Evolutionary conservation across 2,797 vertebrate species (phyloP).

Genomic region (Melanotaenia pygmaea): DNA sequence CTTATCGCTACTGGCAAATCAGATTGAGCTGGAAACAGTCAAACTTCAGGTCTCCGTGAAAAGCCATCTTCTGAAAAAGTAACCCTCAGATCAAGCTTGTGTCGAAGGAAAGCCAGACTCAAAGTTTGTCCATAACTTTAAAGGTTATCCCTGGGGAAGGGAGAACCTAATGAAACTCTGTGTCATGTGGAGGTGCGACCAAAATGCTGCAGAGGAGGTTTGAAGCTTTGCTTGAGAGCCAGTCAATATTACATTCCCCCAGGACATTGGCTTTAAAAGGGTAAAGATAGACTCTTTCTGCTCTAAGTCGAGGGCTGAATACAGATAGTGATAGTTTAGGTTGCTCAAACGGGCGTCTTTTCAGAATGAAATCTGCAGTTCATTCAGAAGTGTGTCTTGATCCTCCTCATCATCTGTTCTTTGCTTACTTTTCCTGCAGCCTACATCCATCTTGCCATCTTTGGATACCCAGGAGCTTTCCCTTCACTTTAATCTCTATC

Average conservation of each 20-base stretch:
- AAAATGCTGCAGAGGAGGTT: constrained; percentile 45
- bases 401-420: constrained; percentile 30
- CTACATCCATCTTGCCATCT: constrained; percentile 50
- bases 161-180: constrained; percentile 56
- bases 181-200: constrained; percentile 29
- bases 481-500: constrained; percentile 67
- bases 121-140: constrained; percentile 58
- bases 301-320: constrained; percentile 49
- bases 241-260: constrained; percentile 61
- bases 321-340: constrained; percentile 46
- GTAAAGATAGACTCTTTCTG: constrained; percentile 54
- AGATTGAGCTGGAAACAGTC: constrained; percentile 47
- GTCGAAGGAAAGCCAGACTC: constrained; percentile 17
- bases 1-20: constrained; percentile 43
- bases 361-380: constrained; percentile 41
- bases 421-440: constrained; percentile 48
- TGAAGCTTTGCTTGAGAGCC: constrained; percentile 40
- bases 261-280: constrained; percentile 64
- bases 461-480: constrained; percentile 36
- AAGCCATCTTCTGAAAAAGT: constrained; percentile 21
- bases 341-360: neutral
- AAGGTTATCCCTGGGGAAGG: constrained; percentile 58
- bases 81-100: constrained; percentile 26
- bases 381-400: constrained; percentile 46
- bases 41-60: constrained; percentile 40